A percentile compares a stretch with the other conserved stretches of the same genome.
Conservation (phyloP, 2,888 invertebrate genomes). For the Antheraea assamensis region DNA sequence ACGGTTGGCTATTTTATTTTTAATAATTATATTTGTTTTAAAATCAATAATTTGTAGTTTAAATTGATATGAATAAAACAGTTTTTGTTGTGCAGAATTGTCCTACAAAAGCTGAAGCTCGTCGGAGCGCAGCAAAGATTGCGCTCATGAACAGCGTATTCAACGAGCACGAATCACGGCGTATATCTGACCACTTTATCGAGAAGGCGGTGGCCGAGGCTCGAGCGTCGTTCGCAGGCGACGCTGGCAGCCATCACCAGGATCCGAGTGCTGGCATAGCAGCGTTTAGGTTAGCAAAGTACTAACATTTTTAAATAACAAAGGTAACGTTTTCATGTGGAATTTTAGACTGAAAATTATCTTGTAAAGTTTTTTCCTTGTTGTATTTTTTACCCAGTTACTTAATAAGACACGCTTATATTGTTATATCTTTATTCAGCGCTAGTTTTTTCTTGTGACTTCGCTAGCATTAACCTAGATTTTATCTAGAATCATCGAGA, state of each 20-base stretch:
- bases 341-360: no score
- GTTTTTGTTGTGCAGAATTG: slow-evolving; percentile 86
- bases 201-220: slow-evolving; percentile 96
- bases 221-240: slow-evolving; percentile 90
- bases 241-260: slow-evolving; percentile 83
- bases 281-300: slow-evolving; percentile 81
- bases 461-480: no score
- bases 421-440: no score
- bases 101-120: slow-evolving; percentile 96
- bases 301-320: neutral
- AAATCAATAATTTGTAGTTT: neutral
- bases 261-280: slow-evolving; percentile 87
- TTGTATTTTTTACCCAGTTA: no score
- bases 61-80: neutral
- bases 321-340: no score
- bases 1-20: no score
- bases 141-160: slow-evolving; percentile 98
- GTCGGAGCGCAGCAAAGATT: slow-evolving; percentile 96
- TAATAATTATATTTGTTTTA: no score
- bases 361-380: no score
- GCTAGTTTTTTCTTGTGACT: no score
- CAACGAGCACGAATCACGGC: slow-evolving; percentile 96
- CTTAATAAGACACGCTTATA: no score
- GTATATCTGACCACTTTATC: slow-evolving; percentile 96
- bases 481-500: no score